These are phyloP conservation scores for Papilio machaon DNA, from an alignment of 1,140 invertebrate genomes.

Conservation along the genomic window DNA sequence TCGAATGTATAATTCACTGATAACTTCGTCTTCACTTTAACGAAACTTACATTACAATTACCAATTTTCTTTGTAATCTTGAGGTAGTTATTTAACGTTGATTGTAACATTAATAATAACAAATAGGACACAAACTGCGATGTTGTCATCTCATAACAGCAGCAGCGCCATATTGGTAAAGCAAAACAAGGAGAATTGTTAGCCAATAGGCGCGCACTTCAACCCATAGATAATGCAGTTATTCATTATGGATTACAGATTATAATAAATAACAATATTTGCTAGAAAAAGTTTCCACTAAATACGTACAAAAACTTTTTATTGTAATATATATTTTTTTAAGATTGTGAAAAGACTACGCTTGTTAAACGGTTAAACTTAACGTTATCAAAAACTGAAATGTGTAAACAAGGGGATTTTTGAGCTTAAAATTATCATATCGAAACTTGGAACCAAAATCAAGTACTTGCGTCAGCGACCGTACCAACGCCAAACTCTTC, in stretches of 20 bases:
- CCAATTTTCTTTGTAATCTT: conserved; percentile 68
- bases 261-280: background rate
- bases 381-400: too few relatives aligned
- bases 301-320: too few relatives aligned
- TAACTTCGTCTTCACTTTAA: conserved; percentile 54
- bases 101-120: conserved; percentile 71
- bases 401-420: too few relatives aligned
- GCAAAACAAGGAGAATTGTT: conserved; percentile 69
- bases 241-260: conserved; percentile 22
- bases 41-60: conserved; percentile 63
- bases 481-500: too few relatives aligned
- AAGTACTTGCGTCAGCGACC: too few relatives aligned
- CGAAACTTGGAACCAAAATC: too few relatives aligned
- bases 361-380: too few relatives aligned
- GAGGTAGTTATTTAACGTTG: conserved; percentile 72
- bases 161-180: conserved; percentile 79
- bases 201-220: conserved; percentile 61
- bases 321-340: too few relatives aligned
- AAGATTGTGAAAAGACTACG: too few relatives aligned
- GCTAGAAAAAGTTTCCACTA: conserved; percentile 41
- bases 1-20: conserved; percentile 52
- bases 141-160: conserved; percentile 82
- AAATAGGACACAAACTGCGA: conserved; percentile 79
- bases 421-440: too few relatives aligned
- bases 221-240: conserved; percentile 49